Evolutionary conservation across 2,888 invertebrate genomes (phyloP).

Genomic region (Barypeithes pellucidus): DNA sequence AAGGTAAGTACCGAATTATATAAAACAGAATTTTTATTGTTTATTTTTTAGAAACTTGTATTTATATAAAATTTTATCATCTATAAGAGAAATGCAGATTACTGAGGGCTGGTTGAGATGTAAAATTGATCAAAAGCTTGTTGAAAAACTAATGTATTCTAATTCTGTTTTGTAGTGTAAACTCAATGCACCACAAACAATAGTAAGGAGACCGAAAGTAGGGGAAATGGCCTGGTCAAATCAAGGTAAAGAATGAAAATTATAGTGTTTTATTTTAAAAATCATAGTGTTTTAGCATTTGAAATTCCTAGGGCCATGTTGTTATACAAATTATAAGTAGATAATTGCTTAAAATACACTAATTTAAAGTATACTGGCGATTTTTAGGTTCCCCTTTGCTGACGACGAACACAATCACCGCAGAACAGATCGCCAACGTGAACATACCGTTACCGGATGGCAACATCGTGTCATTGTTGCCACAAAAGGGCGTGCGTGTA

Average conservation of each 20-base stretch:
- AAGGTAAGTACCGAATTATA: constrained; percentile 63
- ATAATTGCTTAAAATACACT: too few relatives aligned
- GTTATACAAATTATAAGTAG: too few relatives aligned
- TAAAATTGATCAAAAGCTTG: too few relatives aligned
- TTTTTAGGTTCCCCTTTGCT: constrained; percentile 74
- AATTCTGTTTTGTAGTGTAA: constrained; percentile 68
- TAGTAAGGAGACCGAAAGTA: constrained; percentile 76
- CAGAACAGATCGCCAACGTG: constrained; percentile 76
- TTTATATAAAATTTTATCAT: too few relatives aligned
- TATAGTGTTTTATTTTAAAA: too few relatives aligned
- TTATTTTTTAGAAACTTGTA: too few relatives aligned
- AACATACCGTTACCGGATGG: constrained; percentile 80
- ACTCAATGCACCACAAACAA: constrained; percentile 76
- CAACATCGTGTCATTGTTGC: constrained; percentile 76
- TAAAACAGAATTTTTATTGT: too few relatives aligned
- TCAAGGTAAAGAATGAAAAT: constrained; percentile 75
- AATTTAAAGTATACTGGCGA: background rate
- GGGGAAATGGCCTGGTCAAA: constrained; percentile 81
- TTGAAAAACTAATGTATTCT: background rate
- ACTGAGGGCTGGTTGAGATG: too few relatives aligned
- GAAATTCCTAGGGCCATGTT: too few relatives aligned
- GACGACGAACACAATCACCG: constrained; percentile 72
- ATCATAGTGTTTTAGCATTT: too few relatives aligned
- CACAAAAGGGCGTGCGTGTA: constrained; percentile 71
- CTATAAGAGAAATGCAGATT: too few relatives aligned